phyloP scores from a whole-genome alignment of 2,888 invertebrate genomes.

The Hypsopygia costalis region DNA sequence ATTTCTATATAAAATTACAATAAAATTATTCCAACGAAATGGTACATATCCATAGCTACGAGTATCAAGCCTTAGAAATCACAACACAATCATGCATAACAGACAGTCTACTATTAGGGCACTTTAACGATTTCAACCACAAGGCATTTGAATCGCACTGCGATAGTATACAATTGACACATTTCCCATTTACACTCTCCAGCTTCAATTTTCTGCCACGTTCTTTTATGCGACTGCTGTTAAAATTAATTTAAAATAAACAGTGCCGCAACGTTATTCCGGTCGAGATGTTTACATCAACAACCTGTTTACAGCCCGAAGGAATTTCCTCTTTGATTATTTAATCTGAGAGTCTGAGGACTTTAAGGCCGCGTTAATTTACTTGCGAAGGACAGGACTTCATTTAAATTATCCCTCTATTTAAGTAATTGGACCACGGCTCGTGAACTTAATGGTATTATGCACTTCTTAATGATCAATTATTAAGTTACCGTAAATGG shows the following conservation, averaged over 20 bases:
- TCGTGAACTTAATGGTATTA: no score
- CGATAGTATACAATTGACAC: no score
- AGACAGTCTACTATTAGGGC: no score
- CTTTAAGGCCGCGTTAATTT: slow-evolving; percentile 25
- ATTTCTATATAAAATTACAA: no score
- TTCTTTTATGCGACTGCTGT: neutral
- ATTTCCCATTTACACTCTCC: neutral
- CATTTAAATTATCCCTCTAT: slow-evolving; percentile 28
- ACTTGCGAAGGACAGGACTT: slow-evolving; percentile 21
- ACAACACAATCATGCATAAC: no score
- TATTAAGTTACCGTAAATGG: no score
- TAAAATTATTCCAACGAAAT: no score
- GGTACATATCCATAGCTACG: no score
- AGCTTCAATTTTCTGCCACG: neutral
- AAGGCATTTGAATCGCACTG: no score
- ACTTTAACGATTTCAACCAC: no score
- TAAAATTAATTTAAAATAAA: neutral
- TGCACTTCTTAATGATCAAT: no score
- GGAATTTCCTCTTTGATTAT: slow-evolving; percentile 29
- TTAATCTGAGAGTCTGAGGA: slow-evolving; percentile 25
- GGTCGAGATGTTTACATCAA: slow-evolving; percentile 13
- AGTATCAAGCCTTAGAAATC: no score
- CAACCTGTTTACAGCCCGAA: slow-evolving; percentile 20
- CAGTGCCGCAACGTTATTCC: slow-evolving; percentile 18
- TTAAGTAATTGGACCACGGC: slow-evolving; percentile 13